Conservation (phyloP, 1,140 invertebrate genomes). For the Megalonaias nervosa region DNA sequence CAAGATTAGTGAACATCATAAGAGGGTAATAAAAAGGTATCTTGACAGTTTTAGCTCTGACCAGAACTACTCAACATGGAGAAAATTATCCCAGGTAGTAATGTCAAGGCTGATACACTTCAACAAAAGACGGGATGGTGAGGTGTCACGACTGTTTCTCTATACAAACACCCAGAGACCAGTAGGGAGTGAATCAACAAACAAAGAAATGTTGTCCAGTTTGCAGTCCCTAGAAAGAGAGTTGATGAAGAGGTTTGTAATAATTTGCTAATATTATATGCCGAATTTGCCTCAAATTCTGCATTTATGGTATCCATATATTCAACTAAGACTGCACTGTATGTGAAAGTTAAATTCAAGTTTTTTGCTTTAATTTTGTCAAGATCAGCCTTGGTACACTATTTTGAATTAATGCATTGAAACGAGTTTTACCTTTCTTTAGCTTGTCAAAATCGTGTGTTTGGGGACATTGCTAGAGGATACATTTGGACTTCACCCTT, state of each 20-base stretch:
- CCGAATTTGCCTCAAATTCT: too few relatives aligned
- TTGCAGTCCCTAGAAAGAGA: slow-evolving; percentile 3
- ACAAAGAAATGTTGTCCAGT: slow-evolving; percentile 1
- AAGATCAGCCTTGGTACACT: too few relatives aligned
- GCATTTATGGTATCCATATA: too few relatives aligned
- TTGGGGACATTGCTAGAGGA: too few relatives aligned
- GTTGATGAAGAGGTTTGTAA: slow-evolving; percentile 6
- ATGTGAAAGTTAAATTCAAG: too few relatives aligned
- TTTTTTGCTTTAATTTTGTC: too few relatives aligned
- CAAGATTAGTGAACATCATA: not conserved
- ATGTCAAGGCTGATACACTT: slow-evolving; percentile 8
- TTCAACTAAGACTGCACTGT: too few relatives aligned
- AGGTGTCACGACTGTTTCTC: slow-evolving; percentile 9
- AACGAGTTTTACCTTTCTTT: too few relatives aligned
- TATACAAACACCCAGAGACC: slow-evolving; percentile 1
- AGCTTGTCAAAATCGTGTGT: too few relatives aligned
- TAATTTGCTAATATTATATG: too few relatives aligned
- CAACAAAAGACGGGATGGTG: slow-evolving; percentile 7
- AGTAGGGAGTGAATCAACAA: not conserved
- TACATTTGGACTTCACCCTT: too few relatives aligned
- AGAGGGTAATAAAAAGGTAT: not conserved
- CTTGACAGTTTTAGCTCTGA: not conserved
- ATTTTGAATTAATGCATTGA: too few relatives aligned
- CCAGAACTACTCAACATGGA: not conserved
- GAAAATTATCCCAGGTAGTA: slow-evolving; percentile 2